Conservation (phyloP, 2,888 invertebrate genomes). For the Strigamia maritima region DNA sequence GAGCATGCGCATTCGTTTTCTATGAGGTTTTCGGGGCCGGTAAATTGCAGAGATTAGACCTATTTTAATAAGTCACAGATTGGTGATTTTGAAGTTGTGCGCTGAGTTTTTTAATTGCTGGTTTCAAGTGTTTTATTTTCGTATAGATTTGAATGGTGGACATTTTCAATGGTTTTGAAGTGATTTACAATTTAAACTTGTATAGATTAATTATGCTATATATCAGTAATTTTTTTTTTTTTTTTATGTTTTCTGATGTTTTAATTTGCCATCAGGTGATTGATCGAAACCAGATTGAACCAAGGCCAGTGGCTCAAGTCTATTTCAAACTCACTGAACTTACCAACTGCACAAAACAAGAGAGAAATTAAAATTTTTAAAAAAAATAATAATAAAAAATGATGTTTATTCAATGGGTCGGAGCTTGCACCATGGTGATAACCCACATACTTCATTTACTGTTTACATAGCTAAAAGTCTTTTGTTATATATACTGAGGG, state of each 20-base stretch:
- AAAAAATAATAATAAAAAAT: neutral
- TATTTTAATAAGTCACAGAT: constrained; percentile 1
- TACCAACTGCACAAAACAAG: neutral
- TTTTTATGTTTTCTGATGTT: neutral
- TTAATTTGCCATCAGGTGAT: constrained; percentile 3
- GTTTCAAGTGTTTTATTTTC: constrained; percentile 8
- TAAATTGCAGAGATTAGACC: neutral
- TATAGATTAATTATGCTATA: neutral
- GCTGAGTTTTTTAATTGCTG: neutral
- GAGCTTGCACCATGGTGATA: neutral
- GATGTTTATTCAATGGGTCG: neutral
- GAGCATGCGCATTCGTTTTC: neutral
- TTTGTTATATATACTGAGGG: neutral
- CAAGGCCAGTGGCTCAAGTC: neutral
- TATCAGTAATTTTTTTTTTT: neutral
- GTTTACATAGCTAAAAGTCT: neutral
- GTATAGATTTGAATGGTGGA: neutral
- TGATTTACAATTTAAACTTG: neutral
- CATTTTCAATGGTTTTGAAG: neutral
- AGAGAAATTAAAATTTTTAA: neutral
- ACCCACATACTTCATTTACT: neutral
- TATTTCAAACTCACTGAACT: neutral
- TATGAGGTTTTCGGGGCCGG: neutral
- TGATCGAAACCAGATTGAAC: constrained; percentile 9
- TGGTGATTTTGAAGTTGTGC: neutral